Evolutionary conservation across 23 tunicate genomes (phyloP), one percentile per base, ranked within the genome.

Genomic region (Styela plicata): DNA sequence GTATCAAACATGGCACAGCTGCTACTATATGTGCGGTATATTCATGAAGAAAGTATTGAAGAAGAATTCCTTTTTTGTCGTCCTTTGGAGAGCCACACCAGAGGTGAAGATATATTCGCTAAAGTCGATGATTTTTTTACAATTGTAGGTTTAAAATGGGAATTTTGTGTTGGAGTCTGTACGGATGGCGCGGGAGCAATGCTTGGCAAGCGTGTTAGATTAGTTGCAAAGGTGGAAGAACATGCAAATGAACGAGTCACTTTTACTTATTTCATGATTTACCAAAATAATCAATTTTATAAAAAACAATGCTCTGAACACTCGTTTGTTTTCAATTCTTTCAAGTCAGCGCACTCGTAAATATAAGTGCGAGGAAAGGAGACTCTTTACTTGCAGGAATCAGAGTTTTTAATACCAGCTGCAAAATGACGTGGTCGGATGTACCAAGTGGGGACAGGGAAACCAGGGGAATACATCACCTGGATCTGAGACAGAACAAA

Each of bases 231-330:
- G 31, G 33, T 69, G 74, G 33, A 26, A 16, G 31, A 69, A 18
- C 74, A 64, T 65, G 57, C 74, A 65, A 65, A 31, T 65, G 34
- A 67, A 28, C 57, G 28, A 80, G 74, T 80, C 61, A 22, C 33
- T 20, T 79, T 62, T 26, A 80, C 84, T 80, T 74, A 80, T 66
- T 80, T 74, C 84, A 33, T 80, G 74, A 80, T 80, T 32, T 74
- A 80, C 61, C 53, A 80, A 80, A 80, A 80, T 80, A 65, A 66
- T 80, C 61, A 80, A 80, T 37, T 80, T 29, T 66, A 33, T 80
- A 21, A 65, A 35, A 27, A 27, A 23, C 31, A 24, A 27, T 69
- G 74, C 74, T 78, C 69, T 78, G 69, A 78, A 78, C 82, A 78
- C 69, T 23, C 31, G 82, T 24, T 78, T 78, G 69, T 61, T 78